Base-by-base conservation (phyloP, 2,113 vertebrate genomes). In the Rattus rattus region DNA sequence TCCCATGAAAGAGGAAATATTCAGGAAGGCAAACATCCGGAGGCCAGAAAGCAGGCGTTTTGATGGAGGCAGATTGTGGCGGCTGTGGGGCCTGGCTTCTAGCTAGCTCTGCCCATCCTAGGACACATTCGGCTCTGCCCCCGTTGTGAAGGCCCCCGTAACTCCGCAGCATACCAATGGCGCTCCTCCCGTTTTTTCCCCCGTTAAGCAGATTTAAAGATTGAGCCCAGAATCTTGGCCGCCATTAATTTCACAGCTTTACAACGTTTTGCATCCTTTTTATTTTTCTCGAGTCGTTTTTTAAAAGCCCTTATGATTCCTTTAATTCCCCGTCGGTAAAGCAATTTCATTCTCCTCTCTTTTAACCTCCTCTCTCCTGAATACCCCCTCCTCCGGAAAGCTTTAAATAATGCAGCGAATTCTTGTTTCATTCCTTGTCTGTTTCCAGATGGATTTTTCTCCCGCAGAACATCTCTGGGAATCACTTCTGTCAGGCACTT, bases 341-440 rank as follows among this genome's bases (percentile, higher is more conserved):
- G 85, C 59, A 54, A 95, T 95, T 97, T 94, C 84, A 79, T 96
- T 96, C 94, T 96, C 69, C 49, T 95, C 63, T 96, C 93, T 94
- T 83, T 88, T 81, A 92, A 95, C 95, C 97, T 92, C 54, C 87
- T 95, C 59, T 96, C 91, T 96, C 88, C 88, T 75, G 70, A 92
- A 86, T 52, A 33, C 85, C 88, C 94, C 90, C 59, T 36, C 93
- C 92, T 49, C 49, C 75, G 0, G n/a, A 92, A 98, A 95, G 96
- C 95, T 96, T 97, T 97, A 97, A 96, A 96, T 97, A 98, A 98
- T 97, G 93, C 97, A 97, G 91, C 95, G 88, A 97, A 97, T 96
- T 97, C 98, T 97, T 97, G 91, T 98, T 97, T 97, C 95, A 96
- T 97, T 98, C 96, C 96, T 96, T 97, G 95, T 95, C 95, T 96